Percentiles rank a stretch among this genome's conserved stretches.
phyloP scores from a whole-genome alignment of 2,888 invertebrate species.

The Crocallis elinguaria region DNA sequence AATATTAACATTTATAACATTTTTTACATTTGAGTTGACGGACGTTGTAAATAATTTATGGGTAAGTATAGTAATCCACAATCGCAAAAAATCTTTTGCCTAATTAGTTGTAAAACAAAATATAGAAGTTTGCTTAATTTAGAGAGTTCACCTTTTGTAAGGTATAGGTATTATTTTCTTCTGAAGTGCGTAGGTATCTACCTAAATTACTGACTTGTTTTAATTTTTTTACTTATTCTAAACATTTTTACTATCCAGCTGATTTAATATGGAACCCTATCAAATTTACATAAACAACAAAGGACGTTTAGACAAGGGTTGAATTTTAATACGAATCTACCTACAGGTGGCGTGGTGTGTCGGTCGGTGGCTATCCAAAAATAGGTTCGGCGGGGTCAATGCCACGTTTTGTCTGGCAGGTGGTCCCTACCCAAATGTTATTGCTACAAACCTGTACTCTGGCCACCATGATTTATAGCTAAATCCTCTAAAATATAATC shows the following conservation, averaged over 20 bases:
- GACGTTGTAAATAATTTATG: not conserved
- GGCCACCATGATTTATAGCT: conserved; percentile 17
- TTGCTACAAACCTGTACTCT: conserved; percentile 28
- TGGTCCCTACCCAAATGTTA: conserved; percentile 36
- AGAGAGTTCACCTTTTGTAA: too few species aligned
- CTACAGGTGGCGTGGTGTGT: conserved; percentile 33
- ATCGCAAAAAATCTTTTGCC: too few species aligned
- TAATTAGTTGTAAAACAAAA: too few species aligned
- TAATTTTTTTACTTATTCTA: conserved; percentile 23
- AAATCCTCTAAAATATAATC: conserved; percentile 15
- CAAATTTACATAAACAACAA: conserved; percentile 38
- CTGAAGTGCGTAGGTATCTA: too few species aligned
- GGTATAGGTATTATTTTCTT: too few species aligned
- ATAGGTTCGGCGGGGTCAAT: conserved; percentile 49
- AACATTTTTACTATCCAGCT: conserved; percentile 26
- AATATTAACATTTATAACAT: not conserved
- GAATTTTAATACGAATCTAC: conserved; percentile 39
- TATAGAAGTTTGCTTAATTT: too few species aligned
- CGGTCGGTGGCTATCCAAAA: conserved; percentile 42
- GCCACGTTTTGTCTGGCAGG: conserved; percentile 43
- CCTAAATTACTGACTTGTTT: too few species aligned
- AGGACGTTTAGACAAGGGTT: conserved; percentile 39
- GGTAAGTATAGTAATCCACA: too few species aligned
- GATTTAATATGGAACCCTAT: conserved; percentile 35
- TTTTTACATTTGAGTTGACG: not conserved